Percentiles rank a stretch among this genome's conserved stretches.
These are phyloP conservation scores for Noctuana brunneofusca DNA, from an alignment of 2,888 invertebrate species.

Conservation along the genomic window DNA sequence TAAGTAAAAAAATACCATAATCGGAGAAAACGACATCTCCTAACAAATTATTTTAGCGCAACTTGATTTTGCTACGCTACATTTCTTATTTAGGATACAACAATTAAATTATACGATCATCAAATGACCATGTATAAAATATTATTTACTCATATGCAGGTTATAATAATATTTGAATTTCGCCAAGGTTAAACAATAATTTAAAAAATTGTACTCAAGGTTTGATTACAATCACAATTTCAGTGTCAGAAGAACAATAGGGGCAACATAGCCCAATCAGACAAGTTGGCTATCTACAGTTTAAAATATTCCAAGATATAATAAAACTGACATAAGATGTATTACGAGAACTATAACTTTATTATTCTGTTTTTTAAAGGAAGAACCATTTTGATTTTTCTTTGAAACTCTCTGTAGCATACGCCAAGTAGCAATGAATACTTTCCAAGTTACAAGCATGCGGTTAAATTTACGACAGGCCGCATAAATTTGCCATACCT, in stretches of 20 bases:
- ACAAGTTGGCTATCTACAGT: not conserved
- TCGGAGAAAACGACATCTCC: not conserved
- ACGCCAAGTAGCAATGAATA: too few species aligned
- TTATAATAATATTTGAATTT: not conserved
- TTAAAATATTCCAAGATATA: not conserved
- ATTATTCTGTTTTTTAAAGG: too few species aligned
- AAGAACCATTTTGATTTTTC: too few species aligned
- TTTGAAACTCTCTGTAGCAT: too few species aligned
- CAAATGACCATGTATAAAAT: too few species aligned
- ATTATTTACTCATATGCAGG: not conserved
- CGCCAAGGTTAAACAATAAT: not conserved
- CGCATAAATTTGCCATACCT: too few species aligned
- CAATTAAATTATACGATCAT: not conserved
- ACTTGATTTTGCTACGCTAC: not conserved
- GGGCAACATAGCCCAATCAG: not conserved
- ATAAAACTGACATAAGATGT: too few species aligned
- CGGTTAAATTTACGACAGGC: too few species aligned
- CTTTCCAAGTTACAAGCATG: too few species aligned
- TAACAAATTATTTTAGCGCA: not conserved
- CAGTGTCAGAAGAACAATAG: not conserved
- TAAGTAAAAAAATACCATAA: too few species aligned
- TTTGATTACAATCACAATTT: not conserved
- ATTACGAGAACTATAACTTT: too few species aligned
- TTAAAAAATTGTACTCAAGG: not conserved
- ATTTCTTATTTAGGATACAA: constrained; percentile 1